Base-by-base conservation (phyloP, 2,888 invertebrate species). In the Deilephila elpenor region DNA sequence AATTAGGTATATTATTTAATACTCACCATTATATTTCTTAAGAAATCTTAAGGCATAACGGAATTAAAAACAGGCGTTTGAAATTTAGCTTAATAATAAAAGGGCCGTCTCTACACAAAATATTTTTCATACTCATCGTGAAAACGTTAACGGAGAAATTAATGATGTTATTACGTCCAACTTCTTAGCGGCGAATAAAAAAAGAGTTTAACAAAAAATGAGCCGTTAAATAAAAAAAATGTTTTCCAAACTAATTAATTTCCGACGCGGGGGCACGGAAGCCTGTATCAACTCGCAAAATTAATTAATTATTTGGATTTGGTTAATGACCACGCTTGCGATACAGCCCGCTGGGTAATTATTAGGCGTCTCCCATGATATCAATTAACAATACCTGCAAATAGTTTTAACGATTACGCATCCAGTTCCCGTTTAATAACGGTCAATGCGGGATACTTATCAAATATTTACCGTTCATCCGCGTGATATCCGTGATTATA, bases 251-350 rank as follows among this genome's bases (percentile, higher is more conserved):
- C 64, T 78, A 79, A 82, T 83, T 79, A 79, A 78, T 79, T 82
- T 76, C 75, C 74, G 77, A 59, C 76, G 76, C 77, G 73, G 61
- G 34, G 61, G 25, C 17, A 25, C 29, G 74, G 60, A 72, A 76
- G 75, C 75, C 74, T 75, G 76, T 77, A 82, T 82, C 78, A 78
- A 77, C 79, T 77, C 72, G 76, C 82, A 79, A 83, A 86, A 85
- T 84, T 84, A 87, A 90, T 91, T 89, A 88, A 90, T 88, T 86
- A 86, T 82, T 82, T 82, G 82, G 83, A 87, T 88, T 89, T 86
- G 83, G 84, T 85, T 87, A 89, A 89, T 87, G 87, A 81, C 78
- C 80, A 79, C 73, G 76, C 76, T 56, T 72, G 78, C 80, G 76
- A 82, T 81, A 79, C 80, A 83, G 79, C 79, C 80, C 79, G 79